Base-by-base conservation (phyloP, 2,113 vertebrate species). In the Struthidea cinerea region DNA sequence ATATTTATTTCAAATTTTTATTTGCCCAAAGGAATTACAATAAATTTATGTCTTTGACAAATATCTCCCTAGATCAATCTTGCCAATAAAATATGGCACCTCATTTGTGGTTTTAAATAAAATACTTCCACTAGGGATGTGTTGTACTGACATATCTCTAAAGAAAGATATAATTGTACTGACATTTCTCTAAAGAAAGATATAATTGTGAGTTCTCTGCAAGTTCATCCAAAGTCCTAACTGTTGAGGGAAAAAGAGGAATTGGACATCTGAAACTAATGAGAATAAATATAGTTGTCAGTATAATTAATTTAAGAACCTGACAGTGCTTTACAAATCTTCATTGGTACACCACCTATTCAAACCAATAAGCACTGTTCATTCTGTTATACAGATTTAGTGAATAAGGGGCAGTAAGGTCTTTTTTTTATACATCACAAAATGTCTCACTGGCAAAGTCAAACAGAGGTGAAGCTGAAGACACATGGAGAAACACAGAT, bases 11-110 rank as follows among this genome's bases (percentile, higher is more conserved):
- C 32, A 41, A 27, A 81, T 84, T 84, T 82, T 87, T 84, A 82
- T 88, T 91, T 95, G 39, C n/a, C 82, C 70, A 78, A 41, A 91
- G 28, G 52, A 92, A 93, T 92, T 93, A 64, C 26, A 67, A 88
- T 61, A 71, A n/a, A 75, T 89, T 47, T 59, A 74, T 50, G 50
- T 74, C n/a, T 90, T 32, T 15, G 39, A 90, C 30, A 74, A 90
- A 61, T n/a, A 81, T 52, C 47, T 89, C 49, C 39, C n/a, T 56
- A 77, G 65, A 32, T 33, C 64, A 68, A 50, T 12, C 55, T 27
- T 81, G 42, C 49, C 55, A 87, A 89, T 85, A 65, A 88, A 87
- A 92, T 22, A 79, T 13, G 61, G 63, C 41, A 84, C 30, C 32
- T 87, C 60, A 63, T 78, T 70, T 85, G 82, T 14, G 37, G 7